These are phyloP conservation scores for Pangasius larnaudii DNA, from an alignment of 2,797 vertebrate genomes.

Conservation along the genomic window DNA sequence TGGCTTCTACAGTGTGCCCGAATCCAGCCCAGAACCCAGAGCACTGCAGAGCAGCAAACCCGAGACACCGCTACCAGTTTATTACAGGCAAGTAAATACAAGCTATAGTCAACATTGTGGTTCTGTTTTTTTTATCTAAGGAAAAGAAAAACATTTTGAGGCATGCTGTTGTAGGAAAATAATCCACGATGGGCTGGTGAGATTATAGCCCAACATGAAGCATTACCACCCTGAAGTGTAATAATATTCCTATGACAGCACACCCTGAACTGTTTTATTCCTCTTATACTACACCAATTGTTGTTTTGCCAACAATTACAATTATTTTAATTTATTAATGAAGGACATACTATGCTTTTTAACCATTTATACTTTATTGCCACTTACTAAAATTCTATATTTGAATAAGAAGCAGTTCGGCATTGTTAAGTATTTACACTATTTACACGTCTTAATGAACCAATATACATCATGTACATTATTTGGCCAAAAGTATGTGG, in stretches of 20 bases:
- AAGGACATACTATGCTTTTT: neutral
- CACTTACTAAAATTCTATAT: neutral
- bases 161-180: neutral
- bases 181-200: neutral
- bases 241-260: neutral
- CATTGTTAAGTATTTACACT: neutral
- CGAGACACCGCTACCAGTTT: slow-evolving; percentile 64
- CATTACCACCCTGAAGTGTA: neutral
- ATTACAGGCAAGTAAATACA: slow-evolving; percentile 66
- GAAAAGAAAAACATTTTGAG: neutral
- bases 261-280: neutral
- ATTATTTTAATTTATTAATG: no score
- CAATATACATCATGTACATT: neutral
- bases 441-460: neutral
- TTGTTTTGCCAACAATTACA: neutral
- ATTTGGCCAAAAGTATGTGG: neutral
- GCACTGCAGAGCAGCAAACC: slow-evolving; percentile 45
- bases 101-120: neutral
- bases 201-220: neutral
- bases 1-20: neutral
- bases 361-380: neutral
- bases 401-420: neutral
- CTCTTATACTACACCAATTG: neutral
- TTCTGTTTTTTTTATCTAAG: neutral
- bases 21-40: slow-evolving; percentile 13